phyloP scores from a whole-genome alignment of 2,888 invertebrate genomes.

The Melanostoma scalare region DNA sequence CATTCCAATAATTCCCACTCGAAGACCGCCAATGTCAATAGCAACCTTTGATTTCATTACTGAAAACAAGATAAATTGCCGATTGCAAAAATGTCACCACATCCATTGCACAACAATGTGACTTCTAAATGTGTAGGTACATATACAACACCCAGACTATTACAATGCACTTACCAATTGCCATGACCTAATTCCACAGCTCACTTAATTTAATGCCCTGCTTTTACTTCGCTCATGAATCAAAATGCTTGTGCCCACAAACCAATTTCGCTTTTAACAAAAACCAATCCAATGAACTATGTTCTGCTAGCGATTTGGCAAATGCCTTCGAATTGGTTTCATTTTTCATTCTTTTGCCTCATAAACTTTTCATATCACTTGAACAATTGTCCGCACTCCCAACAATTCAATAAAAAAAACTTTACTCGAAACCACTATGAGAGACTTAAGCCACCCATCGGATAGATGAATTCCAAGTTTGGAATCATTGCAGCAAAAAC shows the following conservation, averaged over 20 bases:
- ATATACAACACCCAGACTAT: background rate
- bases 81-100: no score
- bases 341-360: slow-evolving; percentile 63
- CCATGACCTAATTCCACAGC: slow-evolving; percentile 27
- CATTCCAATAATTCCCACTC: no score
- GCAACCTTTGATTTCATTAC: no score
- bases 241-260: slow-evolving; percentile 15
- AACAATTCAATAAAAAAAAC: slow-evolving; percentile 63
- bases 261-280: slow-evolving; percentile 14
- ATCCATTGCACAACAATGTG: no score
- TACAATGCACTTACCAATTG: slow-evolving; percentile 1
- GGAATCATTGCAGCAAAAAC: background rate
- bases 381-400: slow-evolving; percentile 46
- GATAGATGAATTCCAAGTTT: slow-evolving; percentile 66
- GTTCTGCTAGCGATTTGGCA: slow-evolving; percentile 42
- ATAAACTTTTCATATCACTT: slow-evolving; percentile 71
- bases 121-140: no score
- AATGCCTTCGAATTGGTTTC: slow-evolving; percentile 64
- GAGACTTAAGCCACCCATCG: slow-evolving; percentile 11
- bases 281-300: slow-evolving; percentile 5
- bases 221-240: slow-evolving; percentile 33
- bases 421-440: no score
- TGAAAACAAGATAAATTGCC: no score
- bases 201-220: slow-evolving; percentile 8
- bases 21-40: no score